Conservation (phyloP, 2,113 vertebrate species). For the Mandrillus leucophaeus region DNA sequence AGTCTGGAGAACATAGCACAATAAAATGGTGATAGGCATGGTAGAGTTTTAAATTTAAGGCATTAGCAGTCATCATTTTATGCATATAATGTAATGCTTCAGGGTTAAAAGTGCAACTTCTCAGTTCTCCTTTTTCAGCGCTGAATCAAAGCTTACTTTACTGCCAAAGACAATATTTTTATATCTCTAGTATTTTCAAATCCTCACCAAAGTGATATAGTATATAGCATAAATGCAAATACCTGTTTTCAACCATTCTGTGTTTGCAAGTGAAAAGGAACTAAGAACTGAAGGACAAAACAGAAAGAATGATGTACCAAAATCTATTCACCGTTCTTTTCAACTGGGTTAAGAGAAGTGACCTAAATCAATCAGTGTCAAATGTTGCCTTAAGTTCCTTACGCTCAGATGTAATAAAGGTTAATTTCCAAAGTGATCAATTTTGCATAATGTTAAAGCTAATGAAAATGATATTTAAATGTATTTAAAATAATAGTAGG, state of each 20-base stretch:
- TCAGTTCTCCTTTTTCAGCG: not conserved
- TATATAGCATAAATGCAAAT: not conserved
- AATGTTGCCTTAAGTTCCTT: not conserved
- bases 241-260: not conserved
- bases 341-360: not conserved
- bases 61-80: not conserved
- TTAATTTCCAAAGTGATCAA: slow-evolving; percentile 31
- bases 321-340: slow-evolving; percentile 13
- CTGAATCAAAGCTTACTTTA: slow-evolving; percentile 45
- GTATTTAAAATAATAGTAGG: not conserved
- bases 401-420: not conserved
- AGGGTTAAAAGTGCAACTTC: slow-evolving; percentile 40
- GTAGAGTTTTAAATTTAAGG: not conserved
- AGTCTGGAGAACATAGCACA: not conserved
- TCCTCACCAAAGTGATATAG: not conserved
- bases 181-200: slow-evolving; percentile 34
- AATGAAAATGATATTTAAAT: not conserved
- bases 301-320: not conserved
- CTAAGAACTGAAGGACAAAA: not conserved
- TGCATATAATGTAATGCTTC: not conserved
- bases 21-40: not conserved
- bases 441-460: slow-evolving; percentile 7
- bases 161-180: slow-evolving; percentile 58
- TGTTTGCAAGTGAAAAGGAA: not conserved
- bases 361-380: not conserved